Base-by-base conservation (phyloP, 2,888 invertebrate genomes). In the Eustalomyia histrio region DNA sequence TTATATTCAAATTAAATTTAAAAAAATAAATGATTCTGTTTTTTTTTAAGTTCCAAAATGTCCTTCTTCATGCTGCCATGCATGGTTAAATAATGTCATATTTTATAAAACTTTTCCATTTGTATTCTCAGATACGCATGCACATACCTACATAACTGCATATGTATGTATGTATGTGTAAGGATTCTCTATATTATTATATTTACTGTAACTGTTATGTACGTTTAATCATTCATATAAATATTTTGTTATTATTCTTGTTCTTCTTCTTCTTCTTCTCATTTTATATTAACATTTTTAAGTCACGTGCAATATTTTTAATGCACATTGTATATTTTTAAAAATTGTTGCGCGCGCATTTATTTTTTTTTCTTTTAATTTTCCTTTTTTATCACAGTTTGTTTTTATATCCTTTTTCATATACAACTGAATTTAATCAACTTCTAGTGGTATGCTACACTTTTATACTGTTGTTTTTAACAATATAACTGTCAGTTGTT, bases 401-500 rank as follows among this genome's bases (percentile, higher is more conserved):
- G 12, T 47, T 47, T 71, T 57, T 3, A 50, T 60, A 57, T 75
- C 35, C 61, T 21, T 35, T 53, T 67, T 67, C 65, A 39, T 43
- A 33, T 52, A 33, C 33, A 29, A 21, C 5, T 35, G n/a, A 39
- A 65, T 18, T 72, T 35, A 21, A 47, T 47, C 43, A 47, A 47
- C 16, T 57, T 8, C n/a, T 57, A 60, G 43, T 39, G 8, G 50
- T 39, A n/a, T 65, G 1, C 4, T n/a, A 9, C 29, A 35, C 7
- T 33, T 33, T 55, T 24, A 24, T 47, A 50, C 21, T 61, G 60
- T 9, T 57, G 60, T 14, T 55, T 57, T 33, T 65, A 8, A 63
- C 12, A n/a, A 57, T 68, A 55, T 29, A 39, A 57, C 47, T 68
- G 67, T 76, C 68, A 80, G 80, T 80, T 73, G 60, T 43, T 53